phyloP scores from a whole-genome alignment of 2,888 invertebrate genomes.

The Drymonia ruficornis region DNA sequence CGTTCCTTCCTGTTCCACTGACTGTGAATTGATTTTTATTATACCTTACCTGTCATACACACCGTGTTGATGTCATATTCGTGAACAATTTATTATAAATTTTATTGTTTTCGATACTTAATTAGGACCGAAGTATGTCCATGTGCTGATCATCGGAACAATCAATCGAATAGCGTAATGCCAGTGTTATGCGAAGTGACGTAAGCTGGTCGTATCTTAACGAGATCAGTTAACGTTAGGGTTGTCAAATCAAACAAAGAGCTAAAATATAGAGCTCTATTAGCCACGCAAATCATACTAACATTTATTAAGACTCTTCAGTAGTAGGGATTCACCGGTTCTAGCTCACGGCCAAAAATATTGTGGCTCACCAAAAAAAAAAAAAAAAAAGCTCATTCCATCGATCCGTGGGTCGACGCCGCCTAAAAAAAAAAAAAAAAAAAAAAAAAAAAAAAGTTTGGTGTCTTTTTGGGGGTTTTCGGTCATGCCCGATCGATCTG shows the following conservation, averaged over 20 bases:
- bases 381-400: too few relatives aligned
- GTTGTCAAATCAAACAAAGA: not conserved
- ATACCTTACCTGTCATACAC: not conserved
- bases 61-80: constrained; percentile 11
- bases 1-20: constrained; percentile 4
- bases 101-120: constrained; percentile 44
- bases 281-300: too few relatives aligned
- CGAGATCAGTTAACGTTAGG: constrained; percentile 12
- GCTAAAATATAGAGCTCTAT: too few relatives aligned
- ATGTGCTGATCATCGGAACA: constrained; percentile 34
- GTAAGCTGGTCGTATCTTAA: constrained; percentile 29
- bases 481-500: too few relatives aligned
- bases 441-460: too few relatives aligned
- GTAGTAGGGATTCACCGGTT: too few relatives aligned
- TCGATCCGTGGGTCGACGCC: too few relatives aligned
- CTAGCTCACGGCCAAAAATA: too few relatives aligned
- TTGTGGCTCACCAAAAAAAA: too few relatives aligned
- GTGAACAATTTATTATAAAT: constrained; percentile 46
- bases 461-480: too few relatives aligned
- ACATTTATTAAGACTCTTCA: too few relatives aligned
- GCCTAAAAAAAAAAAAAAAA: too few relatives aligned
- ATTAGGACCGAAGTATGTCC: constrained; percentile 38
- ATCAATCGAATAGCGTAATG: constrained; percentile 39
- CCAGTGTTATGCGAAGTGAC: constrained; percentile 31
- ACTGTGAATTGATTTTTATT: not conserved